Evolutionary conservation across 2,113 vertebrate genomes (phyloP).

Genomic region (Nettapus auritus): DNA sequence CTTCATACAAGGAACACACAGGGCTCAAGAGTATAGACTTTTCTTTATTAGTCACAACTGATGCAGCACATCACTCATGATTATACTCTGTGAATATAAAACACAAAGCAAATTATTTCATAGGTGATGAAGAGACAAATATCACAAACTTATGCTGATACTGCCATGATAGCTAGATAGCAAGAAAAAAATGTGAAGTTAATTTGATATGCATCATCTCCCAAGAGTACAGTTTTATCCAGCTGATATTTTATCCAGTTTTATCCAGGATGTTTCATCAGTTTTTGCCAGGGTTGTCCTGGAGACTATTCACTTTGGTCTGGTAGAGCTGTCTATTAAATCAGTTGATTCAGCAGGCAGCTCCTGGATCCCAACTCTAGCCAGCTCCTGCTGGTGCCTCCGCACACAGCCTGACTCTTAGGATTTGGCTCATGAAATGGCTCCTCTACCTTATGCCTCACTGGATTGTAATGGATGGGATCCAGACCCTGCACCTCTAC

Average conservation of each 20-base stretch:
- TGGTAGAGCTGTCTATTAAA: neutral
- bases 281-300: neutral
- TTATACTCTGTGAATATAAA: neutral
- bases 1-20: neutral
- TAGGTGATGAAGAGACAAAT: neutral
- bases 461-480: neutral
- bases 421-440: neutral
- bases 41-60: neutral
- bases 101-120: neutral
- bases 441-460: neutral
- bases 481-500: neutral
- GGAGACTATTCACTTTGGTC: neutral
- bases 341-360: neutral
- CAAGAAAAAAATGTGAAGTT: neutral
- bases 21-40: neutral
- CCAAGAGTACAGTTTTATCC: neutral
- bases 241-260: neutral
- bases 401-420: neutral
- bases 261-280: neutral
- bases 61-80: neutral
- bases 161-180: neutral
- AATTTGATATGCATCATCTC: neutral
- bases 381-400: neutral
- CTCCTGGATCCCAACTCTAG: neutral
- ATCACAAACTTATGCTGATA: neutral